Conservation (phyloP, 2,888 invertebrate genomes). For the Pristionchus maxplancki region DNA sequence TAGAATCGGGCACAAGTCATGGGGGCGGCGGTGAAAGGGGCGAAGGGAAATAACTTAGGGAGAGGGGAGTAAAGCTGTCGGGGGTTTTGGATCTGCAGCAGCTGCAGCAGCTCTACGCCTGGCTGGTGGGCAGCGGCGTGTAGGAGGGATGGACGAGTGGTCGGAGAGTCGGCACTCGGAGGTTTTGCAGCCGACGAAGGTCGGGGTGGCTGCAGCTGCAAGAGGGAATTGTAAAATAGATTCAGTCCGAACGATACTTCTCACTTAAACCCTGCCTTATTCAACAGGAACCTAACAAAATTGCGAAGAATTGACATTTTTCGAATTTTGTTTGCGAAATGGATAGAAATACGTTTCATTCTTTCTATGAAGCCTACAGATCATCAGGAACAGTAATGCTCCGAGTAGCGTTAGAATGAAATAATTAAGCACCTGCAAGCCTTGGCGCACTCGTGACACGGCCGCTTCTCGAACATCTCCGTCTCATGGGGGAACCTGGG, state of each 20-base stretch:
- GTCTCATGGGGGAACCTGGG: slow-evolving; percentile 35
- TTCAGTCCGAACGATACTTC: too few relatives aligned
- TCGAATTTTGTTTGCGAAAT: too few relatives aligned
- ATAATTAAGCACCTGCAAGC: background rate
- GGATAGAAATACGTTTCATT: background rate
- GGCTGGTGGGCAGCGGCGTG: slow-evolving; percentile 23
- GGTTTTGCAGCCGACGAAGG: background rate
- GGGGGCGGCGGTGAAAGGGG: background rate
- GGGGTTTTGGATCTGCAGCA: background rate
- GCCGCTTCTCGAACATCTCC: slow-evolving; percentile 41
- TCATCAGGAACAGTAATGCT: too few relatives aligned
- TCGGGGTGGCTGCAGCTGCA: slow-evolving; percentile 42
- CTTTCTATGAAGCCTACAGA: background rate
- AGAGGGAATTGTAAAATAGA: background rate
- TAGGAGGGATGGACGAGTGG: slow-evolving; percentile 34
- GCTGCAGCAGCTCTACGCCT: background rate
- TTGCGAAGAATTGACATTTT: too few relatives aligned
- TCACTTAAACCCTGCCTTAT: too few relatives aligned
- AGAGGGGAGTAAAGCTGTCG: background rate
- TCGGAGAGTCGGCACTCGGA: background rate
- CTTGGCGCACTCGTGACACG: slow-evolving; percentile 45
- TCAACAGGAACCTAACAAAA: too few relatives aligned
- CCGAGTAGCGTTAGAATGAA: too few relatives aligned
- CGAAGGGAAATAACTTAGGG: slow-evolving; percentile 14
- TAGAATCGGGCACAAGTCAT: slow-evolving; percentile 44